Evolutionary conservation across 1,140 invertebrate genomes (phyloP).

Genomic region (Drosophila bipectinata): DNA sequence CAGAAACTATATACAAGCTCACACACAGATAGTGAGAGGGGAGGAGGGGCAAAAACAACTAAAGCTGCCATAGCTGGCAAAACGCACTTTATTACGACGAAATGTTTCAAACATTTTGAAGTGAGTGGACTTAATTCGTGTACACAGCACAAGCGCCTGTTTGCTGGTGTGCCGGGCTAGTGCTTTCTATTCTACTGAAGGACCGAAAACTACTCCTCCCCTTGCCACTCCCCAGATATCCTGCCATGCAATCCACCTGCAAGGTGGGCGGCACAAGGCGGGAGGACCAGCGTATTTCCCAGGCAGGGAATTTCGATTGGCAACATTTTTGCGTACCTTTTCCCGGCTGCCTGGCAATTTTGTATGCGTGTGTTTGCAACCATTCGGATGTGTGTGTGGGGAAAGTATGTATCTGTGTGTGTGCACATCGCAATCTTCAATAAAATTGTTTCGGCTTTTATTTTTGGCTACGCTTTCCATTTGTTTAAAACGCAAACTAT

Average conservation of each 20-base stretch:
- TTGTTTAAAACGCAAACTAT: conserved; percentile 81
- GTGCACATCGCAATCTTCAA: conserved; percentile 74
- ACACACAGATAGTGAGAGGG: background rate
- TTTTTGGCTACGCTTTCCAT: conserved; percentile 75
- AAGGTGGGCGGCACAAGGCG: background rate
- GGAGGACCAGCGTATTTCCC: conserved; percentile 13
- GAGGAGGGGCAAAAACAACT: conserved; percentile 5
- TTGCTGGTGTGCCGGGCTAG: conserved; percentile 16
- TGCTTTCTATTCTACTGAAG: conserved; percentile 29
- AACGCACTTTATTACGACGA: conserved; percentile 74
- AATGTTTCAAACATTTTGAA: conserved; percentile 71
- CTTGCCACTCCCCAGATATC: background rate
- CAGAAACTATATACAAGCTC: background rate
- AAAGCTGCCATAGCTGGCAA: conserved; percentile 23
- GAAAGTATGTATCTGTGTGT: conserved; percentile 25
- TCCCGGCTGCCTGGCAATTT: conserved; percentile 39
- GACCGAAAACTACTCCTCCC: conserved; percentile 6
- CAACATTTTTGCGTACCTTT: conserved; percentile 78
- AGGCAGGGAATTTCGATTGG: conserved; percentile 70
- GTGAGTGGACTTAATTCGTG: conserved; percentile 76
- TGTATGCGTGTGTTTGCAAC: conserved; percentile 21
- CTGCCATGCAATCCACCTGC: conserved; percentile 27
- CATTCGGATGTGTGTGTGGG: conserved; percentile 14
- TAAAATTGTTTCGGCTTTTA: conserved; percentile 75
- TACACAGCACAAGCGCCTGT: conserved; percentile 41